Base-by-base conservation (phyloP, 92 coral and sea anemone species). In the Scolanthus callimorphus region DNA sequence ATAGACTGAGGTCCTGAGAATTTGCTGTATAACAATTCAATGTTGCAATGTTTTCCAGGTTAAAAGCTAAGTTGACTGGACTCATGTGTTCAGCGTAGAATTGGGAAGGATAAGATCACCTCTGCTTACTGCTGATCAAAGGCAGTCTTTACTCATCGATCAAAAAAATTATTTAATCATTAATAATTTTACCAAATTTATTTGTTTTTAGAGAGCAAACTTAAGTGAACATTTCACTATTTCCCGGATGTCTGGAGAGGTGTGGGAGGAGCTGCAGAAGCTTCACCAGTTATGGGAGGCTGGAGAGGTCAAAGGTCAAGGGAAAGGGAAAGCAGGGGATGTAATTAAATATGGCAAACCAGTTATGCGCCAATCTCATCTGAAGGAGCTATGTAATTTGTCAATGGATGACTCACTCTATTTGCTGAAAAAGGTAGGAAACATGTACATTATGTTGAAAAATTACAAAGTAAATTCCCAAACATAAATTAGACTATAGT, bases 331-430 rank as follows among this genome's bases (percentile, higher is more conserved):
- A 17, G 63, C 64, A 4, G n/a, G 54, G 15, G 73, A 73, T 13
- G 60, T 63, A 30, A 44, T 73, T 1, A 73, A 63, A 12, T 29
- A 67, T 30, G 79, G 73, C 64, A 73, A 73, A 28, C 79, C 79
- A n/a, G 48, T 73, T 28, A 61, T 73, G 17, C 61, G 41, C 46
- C 79, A 73, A 65, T 73, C 62, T 57, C 72, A 73, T 25, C 51
- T 73, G 20, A 73, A 73, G 23, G 39, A 58, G 20, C 17, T 73
- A 13, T 63, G 73, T 22, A 73, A 50, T 23, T 54, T 63, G 23
- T 38, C 43, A 11, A 39, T 24, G 3, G 25, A 63, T 23, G 80
- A 63, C 73, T 39, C 57, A 64, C 17, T 26, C 17, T 63, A 48
- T 31, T 59, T 72, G 3, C 30, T 73, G 30, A 41, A 55, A 43